A percentile compares a stretch with the other conserved stretches of the same genome.
Evolutionary conservation across 2,888 invertebrate genomes (phyloP).

Genomic region (Strigamia maritima): DNA sequence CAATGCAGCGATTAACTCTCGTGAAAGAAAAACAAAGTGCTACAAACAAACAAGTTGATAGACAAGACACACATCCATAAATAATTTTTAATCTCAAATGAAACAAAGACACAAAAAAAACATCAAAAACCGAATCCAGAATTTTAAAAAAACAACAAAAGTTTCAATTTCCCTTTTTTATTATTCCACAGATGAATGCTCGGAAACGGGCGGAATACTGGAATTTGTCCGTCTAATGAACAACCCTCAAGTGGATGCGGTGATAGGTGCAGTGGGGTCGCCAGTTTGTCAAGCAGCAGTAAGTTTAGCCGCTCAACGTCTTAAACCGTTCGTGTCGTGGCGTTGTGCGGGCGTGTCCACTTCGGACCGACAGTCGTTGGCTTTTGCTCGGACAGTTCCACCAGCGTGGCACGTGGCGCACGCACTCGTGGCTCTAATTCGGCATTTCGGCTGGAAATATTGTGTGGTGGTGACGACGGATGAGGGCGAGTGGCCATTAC

Average conservation of each 20-base stretch:
- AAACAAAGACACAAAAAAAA: background rate
- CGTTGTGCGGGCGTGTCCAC: slow-evolving; percentile 39
- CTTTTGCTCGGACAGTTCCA: slow-evolving; percentile 41
- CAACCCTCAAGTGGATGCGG: slow-evolving; percentile 37
- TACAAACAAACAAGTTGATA: too few species aligned
- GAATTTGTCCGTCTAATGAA: slow-evolving; percentile 39
- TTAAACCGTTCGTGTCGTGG: slow-evolving; percentile 42
- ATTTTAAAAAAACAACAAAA: background rate
- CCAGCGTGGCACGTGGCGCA: slow-evolving; percentile 40
- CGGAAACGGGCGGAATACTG: slow-evolving; percentile 40
- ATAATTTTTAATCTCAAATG: too few species aligned
- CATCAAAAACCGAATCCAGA: background rate
- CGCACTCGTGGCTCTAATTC: slow-evolving; percentile 41
- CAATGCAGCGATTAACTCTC: too few species aligned
- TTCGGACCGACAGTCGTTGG: slow-evolving; percentile 22
- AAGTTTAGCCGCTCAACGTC: slow-evolving; percentile 38
- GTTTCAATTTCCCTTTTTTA: background rate
- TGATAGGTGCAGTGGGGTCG: slow-evolving; percentile 39
- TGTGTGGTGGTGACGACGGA: slow-evolving; percentile 41
- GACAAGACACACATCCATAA: too few species aligned
- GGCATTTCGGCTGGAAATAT: slow-evolving; percentile 42
- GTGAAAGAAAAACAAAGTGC: too few species aligned
- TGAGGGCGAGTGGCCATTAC: slow-evolving; percentile 40
- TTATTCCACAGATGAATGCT: slow-evolving; percentile 39
- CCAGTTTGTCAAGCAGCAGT: slow-evolving; percentile 41